Evolutionary conservation across 2,888 invertebrate genomes (phyloP).

Genomic region (Xanthorhoe designata): DNA sequence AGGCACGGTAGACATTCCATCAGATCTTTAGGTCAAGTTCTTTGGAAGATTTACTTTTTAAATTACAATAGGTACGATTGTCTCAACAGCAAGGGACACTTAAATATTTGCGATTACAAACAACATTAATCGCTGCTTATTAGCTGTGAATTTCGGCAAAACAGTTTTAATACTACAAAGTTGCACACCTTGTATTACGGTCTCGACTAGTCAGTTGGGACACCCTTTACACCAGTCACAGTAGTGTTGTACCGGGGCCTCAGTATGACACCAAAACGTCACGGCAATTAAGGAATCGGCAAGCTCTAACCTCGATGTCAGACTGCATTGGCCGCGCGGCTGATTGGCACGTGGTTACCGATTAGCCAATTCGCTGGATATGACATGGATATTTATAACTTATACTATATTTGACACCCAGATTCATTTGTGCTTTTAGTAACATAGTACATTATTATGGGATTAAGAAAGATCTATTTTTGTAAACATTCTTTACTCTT

Average conservation of each 20-base stretch:
- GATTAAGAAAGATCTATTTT: too few relatives aligned
- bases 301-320: slow-evolving; percentile 83
- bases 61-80: too few relatives aligned
- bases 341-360: slow-evolving; percentile 69
- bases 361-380: slow-evolving; percentile 48
- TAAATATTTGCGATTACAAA: too few relatives aligned
- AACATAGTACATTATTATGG: too few relatives aligned
- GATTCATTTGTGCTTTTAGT: not conserved
- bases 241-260: slow-evolving; percentile 63
- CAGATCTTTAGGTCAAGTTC: too few relatives aligned
- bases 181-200: not conserved
- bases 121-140: too few relatives aligned
- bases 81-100: too few relatives aligned
- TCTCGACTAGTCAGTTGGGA: not conserved
- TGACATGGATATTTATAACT: slow-evolving; percentile 27
- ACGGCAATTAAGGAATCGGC: slow-evolving; percentile 86
- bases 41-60: too few relatives aligned
- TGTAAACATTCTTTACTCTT: too few relatives aligned
- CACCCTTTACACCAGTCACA: slow-evolving; percentile 53
- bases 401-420: not conserved
- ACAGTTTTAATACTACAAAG: not conserved
- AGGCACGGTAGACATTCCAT: too few relatives aligned
- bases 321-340: slow-evolving; percentile 75
- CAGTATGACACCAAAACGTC: slow-evolving; percentile 85
- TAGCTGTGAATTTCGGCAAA: too few relatives aligned